These are phyloP conservation scores for Xenopus petersii DNA, from an alignment of 2,797 vertebrate species.

Conservation along the genomic window DNA sequence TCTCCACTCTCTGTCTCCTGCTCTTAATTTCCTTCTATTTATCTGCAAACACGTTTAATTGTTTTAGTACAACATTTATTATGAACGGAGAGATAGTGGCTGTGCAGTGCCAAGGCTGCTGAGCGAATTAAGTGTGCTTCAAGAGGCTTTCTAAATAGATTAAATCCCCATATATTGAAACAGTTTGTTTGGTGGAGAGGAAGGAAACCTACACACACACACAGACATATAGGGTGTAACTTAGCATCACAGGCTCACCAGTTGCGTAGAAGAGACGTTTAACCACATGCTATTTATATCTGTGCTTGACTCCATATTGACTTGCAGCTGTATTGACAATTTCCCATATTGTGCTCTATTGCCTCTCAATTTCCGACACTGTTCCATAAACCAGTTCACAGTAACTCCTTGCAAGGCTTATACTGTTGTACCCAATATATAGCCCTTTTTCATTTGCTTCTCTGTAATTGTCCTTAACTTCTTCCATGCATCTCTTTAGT, in stretches of 20 bases:
- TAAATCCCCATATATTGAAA: slow-evolving; percentile 30
- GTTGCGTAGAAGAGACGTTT: background rate
- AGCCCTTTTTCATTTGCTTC: too few relatives aligned
- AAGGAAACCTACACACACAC: background rate
- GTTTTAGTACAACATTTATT: slow-evolving; percentile 66
- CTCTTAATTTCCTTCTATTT: slow-evolving; percentile 60
- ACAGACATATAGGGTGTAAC: background rate
- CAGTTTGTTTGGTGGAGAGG: slow-evolving; percentile 25
- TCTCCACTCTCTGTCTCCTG: slow-evolving; percentile 50
- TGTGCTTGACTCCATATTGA: background rate
- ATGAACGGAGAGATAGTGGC: slow-evolving; percentile 52
- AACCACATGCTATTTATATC: background rate
- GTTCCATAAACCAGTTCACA: too few relatives aligned
- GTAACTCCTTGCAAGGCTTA: too few relatives aligned
- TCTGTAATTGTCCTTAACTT: too few relatives aligned
- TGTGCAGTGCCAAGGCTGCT: slow-evolving; percentile 49
- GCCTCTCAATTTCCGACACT: too few relatives aligned
- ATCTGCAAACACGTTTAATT: slow-evolving; percentile 62
- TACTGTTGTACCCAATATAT: too few relatives aligned
- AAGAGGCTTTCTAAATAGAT: slow-evolving; percentile 54
- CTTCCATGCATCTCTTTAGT: too few relatives aligned
- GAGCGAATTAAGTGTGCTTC: slow-evolving; percentile 58
- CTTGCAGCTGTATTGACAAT: background rate
- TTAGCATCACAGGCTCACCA: background rate
- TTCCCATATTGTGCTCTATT: background rate